Conservation (phyloP, 2,113 vertebrate genomes). For the Pholis gunnellus region DNA sequence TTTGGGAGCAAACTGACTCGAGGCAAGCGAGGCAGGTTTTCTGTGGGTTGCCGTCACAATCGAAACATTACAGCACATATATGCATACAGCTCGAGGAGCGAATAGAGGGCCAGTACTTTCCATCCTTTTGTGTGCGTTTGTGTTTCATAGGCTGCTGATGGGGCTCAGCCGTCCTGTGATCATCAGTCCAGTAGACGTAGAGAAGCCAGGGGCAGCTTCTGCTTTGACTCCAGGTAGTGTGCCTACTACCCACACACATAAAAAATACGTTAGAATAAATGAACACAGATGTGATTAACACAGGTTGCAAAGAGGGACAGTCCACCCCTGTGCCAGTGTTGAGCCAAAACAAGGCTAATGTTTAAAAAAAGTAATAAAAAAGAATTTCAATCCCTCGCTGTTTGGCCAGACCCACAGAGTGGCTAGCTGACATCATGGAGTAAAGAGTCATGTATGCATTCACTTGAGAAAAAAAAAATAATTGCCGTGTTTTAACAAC, state of each 20-base stretch:
- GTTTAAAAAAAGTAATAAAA: not conserved
- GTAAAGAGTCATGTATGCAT: too few relatives aligned
- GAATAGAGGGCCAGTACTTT: not conserved
- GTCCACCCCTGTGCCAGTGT: not conserved
- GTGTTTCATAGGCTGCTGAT: constrained; percentile 62
- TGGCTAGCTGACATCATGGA: not conserved
- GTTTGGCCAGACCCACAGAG: not conserved
- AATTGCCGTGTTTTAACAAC: not conserved
- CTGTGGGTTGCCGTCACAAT: constrained; percentile 39
- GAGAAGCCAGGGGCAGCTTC: constrained; percentile 79
- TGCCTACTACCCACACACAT: not conserved
- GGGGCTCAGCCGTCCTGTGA: constrained; percentile 77
- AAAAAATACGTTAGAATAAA: not conserved
- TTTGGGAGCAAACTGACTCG: constrained; percentile 6
- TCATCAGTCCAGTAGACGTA: constrained; percentile 69
- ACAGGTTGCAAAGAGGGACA: not conserved
- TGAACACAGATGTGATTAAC: not conserved
- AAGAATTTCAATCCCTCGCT: not conserved
- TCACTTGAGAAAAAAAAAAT: not conserved
- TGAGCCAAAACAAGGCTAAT: not conserved
- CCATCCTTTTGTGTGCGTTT: constrained; percentile 11
- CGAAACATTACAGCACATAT: constrained; percentile 16
- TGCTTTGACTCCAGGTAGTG: constrained; percentile 84
- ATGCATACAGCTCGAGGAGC: not conserved
- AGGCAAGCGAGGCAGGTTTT: not conserved